Evolutionary conservation across 2,113 vertebrate genomes (phyloP), one percentile per base, ranked within the genome.

Genomic region (Pseudopodoces humilis): DNA sequence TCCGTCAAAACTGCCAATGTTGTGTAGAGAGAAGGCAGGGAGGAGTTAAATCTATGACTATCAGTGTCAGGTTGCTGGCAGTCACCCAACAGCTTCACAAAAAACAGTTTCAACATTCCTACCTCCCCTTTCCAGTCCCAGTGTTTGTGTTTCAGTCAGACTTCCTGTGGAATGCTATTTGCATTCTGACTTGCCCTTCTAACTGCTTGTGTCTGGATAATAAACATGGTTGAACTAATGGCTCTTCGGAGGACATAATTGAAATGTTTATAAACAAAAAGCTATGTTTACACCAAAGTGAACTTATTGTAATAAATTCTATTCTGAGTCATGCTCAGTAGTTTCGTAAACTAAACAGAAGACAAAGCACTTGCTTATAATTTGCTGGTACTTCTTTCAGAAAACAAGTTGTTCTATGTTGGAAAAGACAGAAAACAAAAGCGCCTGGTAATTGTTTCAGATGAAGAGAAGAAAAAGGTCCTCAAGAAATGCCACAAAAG

Each of bases 351-450:
- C n/a, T 44, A 46, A 88, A 52, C 11, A 52, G 41, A 39, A 86
- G n/a, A 56, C 24, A 71, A 90, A 86, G 21, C 46, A 31, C 9
- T 84, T 83, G 27, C 16, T 43, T 87, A 16, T 92, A 39, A 94
- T 55, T 94, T 94, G 10, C 89, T 86, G 53, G 5, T 95, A 60
- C 86, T 96, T 95, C 68, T 98, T 98, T 80, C 93, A 98, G 97
- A 98, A 87, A 98, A 98, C 92, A 98, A 97, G 37, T 94, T 98
- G 39, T 98, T 98, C 96, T 98, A 97, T 96, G 93, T 98, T 82
- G 97, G 98, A 88, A 98, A 98, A 97, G 97, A 98, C 79, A 96
- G 97, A 94, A 98, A 97, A 92, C 97, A 98, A 96, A 98, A 97
- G 94, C 97, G 98, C 79, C 95, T 98, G 62, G 98, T 98, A 83